Conservation (phyloP, 2,797 vertebrate species). For the Aldrovandia affinis region DNA sequence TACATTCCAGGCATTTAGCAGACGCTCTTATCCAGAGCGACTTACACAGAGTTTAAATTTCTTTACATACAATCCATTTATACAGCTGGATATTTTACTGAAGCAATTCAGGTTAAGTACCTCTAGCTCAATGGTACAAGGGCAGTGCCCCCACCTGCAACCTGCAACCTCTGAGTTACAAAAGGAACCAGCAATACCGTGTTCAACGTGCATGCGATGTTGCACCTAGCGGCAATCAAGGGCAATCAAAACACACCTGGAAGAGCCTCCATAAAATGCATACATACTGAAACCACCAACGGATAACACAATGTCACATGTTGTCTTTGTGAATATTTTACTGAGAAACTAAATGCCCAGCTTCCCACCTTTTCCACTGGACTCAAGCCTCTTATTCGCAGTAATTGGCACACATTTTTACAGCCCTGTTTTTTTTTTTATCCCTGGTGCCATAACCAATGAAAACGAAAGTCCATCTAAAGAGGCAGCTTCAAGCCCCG, state of each 20-base stretch:
- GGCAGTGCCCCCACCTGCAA: too few species aligned
- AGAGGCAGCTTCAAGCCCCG: constrained; percentile 30
- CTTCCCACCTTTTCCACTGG: not conserved
- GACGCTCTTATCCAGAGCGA: too few species aligned
- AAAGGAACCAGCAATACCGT: not conserved
- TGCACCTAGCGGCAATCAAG: too few species aligned
- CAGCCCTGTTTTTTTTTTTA: constrained; percentile 32
- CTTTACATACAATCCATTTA: too few species aligned
- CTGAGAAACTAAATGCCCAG: not conserved
- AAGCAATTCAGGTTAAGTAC: too few species aligned
- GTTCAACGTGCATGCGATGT: not conserved
- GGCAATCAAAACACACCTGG: not conserved
- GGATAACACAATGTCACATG: not conserved
- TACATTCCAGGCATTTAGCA: too few species aligned
- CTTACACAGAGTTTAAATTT: too few species aligned
- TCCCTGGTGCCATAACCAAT: constrained; percentile 39
- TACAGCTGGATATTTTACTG: too few species aligned
- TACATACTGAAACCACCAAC: not conserved
- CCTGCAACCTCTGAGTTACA: too few species aligned
- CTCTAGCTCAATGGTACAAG: too few species aligned
- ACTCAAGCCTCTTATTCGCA: not conserved
- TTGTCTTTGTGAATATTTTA: not conserved
- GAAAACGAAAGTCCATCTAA: constrained; percentile 42
- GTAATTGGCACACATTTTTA: not conserved
- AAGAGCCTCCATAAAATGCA: not conserved